These are phyloP conservation scores for Catharus ustulatus DNA, from an alignment of 2,797 vertebrate species.

Conservation along the genomic window DNA sequence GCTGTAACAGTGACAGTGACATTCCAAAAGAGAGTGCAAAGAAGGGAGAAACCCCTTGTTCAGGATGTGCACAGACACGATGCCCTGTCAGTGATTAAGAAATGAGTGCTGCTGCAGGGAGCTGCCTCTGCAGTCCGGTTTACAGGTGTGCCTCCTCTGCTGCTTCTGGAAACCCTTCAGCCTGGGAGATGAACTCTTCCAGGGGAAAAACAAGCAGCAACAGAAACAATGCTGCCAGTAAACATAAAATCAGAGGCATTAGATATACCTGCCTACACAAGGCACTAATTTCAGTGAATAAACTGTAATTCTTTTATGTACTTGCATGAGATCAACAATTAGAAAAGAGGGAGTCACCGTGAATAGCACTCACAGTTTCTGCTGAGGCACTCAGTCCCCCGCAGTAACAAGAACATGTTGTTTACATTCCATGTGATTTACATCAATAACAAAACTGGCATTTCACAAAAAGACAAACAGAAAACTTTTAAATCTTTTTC, in stretches of 20 bases:
- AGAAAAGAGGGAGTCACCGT: not conserved
- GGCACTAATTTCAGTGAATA: not conserved
- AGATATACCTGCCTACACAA: not conserved
- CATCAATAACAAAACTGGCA: not conserved
- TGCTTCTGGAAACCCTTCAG: not conserved
- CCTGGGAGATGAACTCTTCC: not conserved
- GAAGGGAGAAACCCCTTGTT: not conserved
- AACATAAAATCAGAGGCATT: not conserved
- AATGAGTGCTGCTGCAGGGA: not conserved
- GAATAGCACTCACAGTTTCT: not conserved
- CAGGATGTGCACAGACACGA: not conserved
- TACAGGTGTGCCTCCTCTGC: not conserved
- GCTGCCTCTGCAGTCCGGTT: not conserved
- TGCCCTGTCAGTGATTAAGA: not conserved
- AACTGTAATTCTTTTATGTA: not conserved
- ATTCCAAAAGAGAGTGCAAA: not conserved
- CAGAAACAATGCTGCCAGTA: not conserved
- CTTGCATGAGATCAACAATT: not conserved
- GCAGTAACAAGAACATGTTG: not conserved
- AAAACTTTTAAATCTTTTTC: not conserved
- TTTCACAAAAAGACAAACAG: not conserved
- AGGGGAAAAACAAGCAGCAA: not conserved
- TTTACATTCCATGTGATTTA: not conserved
- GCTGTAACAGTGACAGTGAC: not conserved
- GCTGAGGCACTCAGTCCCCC: not conserved